Conservation (phyloP, 2,888 invertebrate species). For the Timema podura region DNA sequence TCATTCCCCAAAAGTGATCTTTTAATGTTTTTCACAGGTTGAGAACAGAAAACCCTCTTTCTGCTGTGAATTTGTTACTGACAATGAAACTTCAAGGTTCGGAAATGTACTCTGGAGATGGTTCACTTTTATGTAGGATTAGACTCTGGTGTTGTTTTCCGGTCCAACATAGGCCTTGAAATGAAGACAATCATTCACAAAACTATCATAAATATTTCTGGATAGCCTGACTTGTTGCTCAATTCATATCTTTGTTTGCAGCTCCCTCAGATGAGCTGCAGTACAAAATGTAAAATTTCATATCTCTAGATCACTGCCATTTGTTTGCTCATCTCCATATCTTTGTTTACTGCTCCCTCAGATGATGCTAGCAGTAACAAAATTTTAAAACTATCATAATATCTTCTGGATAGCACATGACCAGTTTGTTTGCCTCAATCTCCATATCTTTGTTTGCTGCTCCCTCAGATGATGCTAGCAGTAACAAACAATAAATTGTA, state of each 20-base stretch:
- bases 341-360: background rate
- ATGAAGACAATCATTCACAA: background rate
- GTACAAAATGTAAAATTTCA: too few relatives aligned
- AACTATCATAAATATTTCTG: too few relatives aligned
- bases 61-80: background rate
- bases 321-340: background rate
- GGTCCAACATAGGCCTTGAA: background rate
- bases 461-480: background rate
- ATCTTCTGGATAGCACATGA: too few relatives aligned
- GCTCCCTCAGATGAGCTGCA: background rate
- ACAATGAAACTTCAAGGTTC: too few relatives aligned
- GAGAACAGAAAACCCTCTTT: background rate
- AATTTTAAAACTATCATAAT: conserved; percentile 2
- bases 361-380: background rate
- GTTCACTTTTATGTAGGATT: background rate
- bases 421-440: background rate
- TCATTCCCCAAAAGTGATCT: background rate
- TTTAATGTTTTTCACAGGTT: background rate
- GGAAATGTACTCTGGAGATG: background rate
- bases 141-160: conserved; percentile 4
- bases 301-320: too few relatives aligned
- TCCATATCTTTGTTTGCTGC: background rate
- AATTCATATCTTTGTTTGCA: background rate
- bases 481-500: too few relatives aligned
- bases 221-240: too few relatives aligned